Conservation (phyloP, 1,140 invertebrate genomes). For the Zaprionus africanus region DNA sequence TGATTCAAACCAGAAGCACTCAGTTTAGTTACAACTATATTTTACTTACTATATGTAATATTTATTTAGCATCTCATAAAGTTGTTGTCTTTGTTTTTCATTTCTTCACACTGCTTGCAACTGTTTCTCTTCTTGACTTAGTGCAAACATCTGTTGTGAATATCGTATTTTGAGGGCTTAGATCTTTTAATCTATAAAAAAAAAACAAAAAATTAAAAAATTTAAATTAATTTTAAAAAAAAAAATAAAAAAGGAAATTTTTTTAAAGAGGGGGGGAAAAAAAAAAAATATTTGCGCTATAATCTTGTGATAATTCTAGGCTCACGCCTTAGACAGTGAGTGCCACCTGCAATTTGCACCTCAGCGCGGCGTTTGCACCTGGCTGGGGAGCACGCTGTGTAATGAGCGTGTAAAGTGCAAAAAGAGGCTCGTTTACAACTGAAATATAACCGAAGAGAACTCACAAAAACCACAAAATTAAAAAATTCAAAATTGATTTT, state of each 20-base stretch:
- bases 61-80: background rate
- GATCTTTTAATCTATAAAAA: too few relatives aligned
- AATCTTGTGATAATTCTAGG: background rate
- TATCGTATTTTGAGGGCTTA: too few relatives aligned
- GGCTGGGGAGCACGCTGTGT: background rate
- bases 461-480: constrained; percentile 28
- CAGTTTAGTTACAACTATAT: background rate
- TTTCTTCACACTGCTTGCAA: background rate
- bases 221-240: too few relatives aligned
- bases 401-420: background rate
- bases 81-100: background rate
- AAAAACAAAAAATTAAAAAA: too few relatives aligned
- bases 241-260: too few relatives aligned
- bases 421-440: constrained; percentile 2
- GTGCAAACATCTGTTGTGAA: background rate
- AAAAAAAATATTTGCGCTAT: background rate
- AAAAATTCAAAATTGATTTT: constrained; percentile 39
- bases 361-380: background rate
- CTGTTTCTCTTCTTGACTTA: background rate
- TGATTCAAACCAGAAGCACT: too few relatives aligned
- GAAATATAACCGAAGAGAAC: background rate
- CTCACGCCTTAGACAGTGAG: background rate
- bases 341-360: background rate
- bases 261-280: too few relatives aligned
- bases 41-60: background rate